phyloP scores from a whole-genome alignment of 1,140 invertebrate species.

The Drosophila tsacasi region DNA sequence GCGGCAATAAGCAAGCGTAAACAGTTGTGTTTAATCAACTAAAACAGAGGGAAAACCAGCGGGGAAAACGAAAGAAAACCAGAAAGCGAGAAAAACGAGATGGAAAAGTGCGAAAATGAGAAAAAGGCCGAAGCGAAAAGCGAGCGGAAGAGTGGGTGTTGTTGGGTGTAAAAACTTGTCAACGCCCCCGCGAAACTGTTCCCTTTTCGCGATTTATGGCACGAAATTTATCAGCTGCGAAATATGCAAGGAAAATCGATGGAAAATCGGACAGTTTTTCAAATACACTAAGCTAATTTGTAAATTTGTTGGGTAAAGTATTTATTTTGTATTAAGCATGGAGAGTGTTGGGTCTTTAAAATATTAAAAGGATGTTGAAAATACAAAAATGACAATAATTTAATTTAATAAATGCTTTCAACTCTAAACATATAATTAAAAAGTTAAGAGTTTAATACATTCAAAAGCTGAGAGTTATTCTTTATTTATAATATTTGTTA shows the following conservation, averaged over 20 bases:
- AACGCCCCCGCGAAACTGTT: slow-evolving; percentile 46
- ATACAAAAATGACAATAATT: background rate
- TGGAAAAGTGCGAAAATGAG: slow-evolving; percentile 18
- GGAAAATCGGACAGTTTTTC: background rate
- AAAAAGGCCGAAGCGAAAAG: slow-evolving; percentile 36
- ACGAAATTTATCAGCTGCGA: slow-evolving; percentile 34
- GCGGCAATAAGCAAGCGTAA: slow-evolving; percentile 44
- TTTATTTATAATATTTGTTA: background rate
- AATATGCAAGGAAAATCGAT: slow-evolving; percentile 18
- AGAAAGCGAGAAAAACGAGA: slow-evolving; percentile 13
- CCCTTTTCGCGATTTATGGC: slow-evolving; percentile 35
- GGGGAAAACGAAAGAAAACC: slow-evolving; percentile 5
- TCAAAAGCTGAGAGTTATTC: background rate
- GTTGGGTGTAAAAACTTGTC: slow-evolving; percentile 29
- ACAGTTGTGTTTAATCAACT: slow-evolving; percentile 77
- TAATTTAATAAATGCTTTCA: background rate
- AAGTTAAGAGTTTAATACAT: background rate
- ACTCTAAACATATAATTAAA: background rate
- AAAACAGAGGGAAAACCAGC: slow-evolving; percentile 43
- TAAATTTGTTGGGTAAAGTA: background rate
- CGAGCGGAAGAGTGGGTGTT: slow-evolving; percentile 18
- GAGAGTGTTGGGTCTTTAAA: too few relatives aligned
- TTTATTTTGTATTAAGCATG: background rate
- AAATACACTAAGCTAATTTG: background rate
- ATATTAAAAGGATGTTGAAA: background rate